Percentiles rank a stretch among this genome's conserved stretches.
These are phyloP conservation scores for Cataglyphis hispanica DNA, from an alignment of 1,140 invertebrate genomes.

Conservation along the genomic window DNA sequence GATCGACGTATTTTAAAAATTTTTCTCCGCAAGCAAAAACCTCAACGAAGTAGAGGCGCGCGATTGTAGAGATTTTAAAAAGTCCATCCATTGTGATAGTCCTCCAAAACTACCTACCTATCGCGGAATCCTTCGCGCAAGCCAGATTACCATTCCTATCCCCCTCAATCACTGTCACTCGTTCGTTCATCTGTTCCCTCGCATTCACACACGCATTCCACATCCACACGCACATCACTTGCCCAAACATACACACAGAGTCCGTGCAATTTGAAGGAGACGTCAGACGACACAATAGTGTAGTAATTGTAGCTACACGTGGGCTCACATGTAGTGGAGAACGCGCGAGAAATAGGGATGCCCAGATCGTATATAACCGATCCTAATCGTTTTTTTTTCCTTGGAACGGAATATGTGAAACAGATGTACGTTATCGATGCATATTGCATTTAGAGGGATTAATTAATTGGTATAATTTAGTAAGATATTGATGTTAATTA, in stretches of 20 bases:
- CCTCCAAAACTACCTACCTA: constrained; percentile 61
- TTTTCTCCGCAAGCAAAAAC: constrained; percentile 35
- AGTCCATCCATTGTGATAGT: constrained; percentile 71
- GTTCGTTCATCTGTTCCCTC: constrained; percentile 67
- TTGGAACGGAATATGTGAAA: constrained; percentile 1
- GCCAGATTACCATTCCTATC: constrained; percentile 59
- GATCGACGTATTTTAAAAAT: constrained; percentile 42
- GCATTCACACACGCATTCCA: constrained; percentile 69
- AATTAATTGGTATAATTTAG: constrained; percentile 36
- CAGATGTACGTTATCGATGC: constrained; percentile 41
- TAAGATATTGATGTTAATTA: constrained; percentile 26
- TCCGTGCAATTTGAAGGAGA: constrained; percentile 58
- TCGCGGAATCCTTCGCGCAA: constrained; percentile 60
- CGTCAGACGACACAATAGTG: constrained; percentile 62
- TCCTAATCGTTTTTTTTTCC: constrained; percentile 57
- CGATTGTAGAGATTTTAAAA: constrained; percentile 70
- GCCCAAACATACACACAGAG: constrained; percentile 68
- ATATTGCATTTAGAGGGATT: constrained; percentile 36
- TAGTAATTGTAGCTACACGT: constrained; percentile 62
- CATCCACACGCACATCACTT: constrained; percentile 73
- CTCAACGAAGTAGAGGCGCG: constrained; percentile 65
- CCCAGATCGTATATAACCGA: constrained; percentile 71
- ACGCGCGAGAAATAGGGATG: constrained; percentile 69
- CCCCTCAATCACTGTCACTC: constrained; percentile 73
- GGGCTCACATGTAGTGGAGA: constrained; percentile 55